These are phyloP conservation scores for Odocoileus hemionus DNA, from an alignment of 2,113 vertebrate genomes.

Conservation along the genomic window DNA sequence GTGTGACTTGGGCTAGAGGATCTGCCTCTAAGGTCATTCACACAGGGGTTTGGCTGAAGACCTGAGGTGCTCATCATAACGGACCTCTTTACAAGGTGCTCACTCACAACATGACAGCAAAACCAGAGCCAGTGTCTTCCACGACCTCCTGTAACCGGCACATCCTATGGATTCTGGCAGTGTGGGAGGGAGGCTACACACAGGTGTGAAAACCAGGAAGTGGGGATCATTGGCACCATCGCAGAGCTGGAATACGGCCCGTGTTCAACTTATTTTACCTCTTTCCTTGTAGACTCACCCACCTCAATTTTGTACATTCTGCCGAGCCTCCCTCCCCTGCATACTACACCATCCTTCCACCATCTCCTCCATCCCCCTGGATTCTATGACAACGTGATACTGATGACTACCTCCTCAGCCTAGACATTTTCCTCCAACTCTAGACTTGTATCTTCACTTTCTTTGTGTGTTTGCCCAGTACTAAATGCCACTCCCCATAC, in stretches of 20 bases:
- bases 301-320: not conserved
- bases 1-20: not conserved
- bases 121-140: not conserved
- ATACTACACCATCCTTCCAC: not conserved
- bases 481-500: not conserved
- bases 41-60: not conserved
- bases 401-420: not conserved
- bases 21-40: not conserved
- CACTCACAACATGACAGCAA: not conserved
- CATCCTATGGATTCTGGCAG: not conserved
- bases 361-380: not conserved
- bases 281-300: not conserved
- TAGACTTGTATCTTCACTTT: not conserved
- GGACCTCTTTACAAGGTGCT: not conserved
- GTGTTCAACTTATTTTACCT: too few relatives aligned
- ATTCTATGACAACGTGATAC: not conserved
- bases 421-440: not conserved
- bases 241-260: not conserved
- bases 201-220: not conserved
- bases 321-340: not conserved
- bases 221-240: fast-evolving
- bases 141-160: not conserved
- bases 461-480: not conserved
- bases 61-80: too few relatives aligned
- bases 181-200: not conserved